Percentiles rank a stretch among this genome's conserved stretches.
Evolutionary conservation across 2,113 vertebrate species (phyloP).

Genomic region (Furnarius figulus): DNA sequence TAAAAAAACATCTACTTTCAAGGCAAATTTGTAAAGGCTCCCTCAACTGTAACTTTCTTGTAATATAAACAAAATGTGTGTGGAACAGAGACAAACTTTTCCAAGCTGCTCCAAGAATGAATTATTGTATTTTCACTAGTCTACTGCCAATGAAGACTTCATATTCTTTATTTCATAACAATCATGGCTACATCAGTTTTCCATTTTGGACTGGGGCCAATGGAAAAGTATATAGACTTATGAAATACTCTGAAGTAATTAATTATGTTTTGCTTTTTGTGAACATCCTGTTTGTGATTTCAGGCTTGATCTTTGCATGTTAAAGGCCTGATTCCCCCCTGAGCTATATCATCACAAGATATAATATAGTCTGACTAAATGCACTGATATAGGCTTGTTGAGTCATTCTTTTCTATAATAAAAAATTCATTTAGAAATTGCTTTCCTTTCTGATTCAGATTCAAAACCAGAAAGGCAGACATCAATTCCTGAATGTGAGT

Average conservation of each 20-base stretch:
- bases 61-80: slow-evolving; percentile 35
- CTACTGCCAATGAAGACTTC: slow-evolving; percentile 28
- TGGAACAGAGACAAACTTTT: slow-evolving; percentile 20
- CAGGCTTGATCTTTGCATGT: slow-evolving; percentile 2
- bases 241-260: slow-evolving; percentile 25
- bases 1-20: slow-evolving; percentile 36
- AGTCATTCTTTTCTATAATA: background rate
- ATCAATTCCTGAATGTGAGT: background rate
- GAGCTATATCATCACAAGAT: background rate
- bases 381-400: background rate
- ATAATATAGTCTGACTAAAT: background rate
- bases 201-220: slow-evolving; percentile 19
- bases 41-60: slow-evolving; percentile 8
- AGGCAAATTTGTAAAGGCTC: slow-evolving; percentile 6
- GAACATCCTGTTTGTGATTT: slow-evolving; percentile 29
- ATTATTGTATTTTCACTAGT: background rate
- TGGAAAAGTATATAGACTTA: slow-evolving; percentile 33
- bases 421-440: background rate
- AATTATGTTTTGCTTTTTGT: slow-evolving; percentile 3
- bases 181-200: slow-evolving; percentile 34
- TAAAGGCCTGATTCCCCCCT: background rate
- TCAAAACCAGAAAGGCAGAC: background rate
- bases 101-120: background rate
- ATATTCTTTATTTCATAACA: slow-evolving; percentile 40
- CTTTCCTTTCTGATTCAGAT: background rate